These are phyloP conservation scores for Rhadina sibilatrix DNA, from an alignment of 2,113 vertebrate species.

Conservation along the genomic window DNA sequence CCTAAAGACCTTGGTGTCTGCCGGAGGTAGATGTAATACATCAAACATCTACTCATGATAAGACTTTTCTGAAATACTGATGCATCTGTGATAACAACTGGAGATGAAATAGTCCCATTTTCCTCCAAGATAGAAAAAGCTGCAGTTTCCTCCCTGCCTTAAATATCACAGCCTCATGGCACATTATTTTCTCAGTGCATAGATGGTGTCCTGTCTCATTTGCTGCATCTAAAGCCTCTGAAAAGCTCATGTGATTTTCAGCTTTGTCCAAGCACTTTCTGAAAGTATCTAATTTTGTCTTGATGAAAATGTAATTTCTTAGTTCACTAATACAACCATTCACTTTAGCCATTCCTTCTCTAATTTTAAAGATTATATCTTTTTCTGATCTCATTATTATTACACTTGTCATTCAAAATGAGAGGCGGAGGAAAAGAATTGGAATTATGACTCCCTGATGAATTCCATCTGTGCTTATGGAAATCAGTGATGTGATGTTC, in stretches of 20 bases:
- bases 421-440: conserved; percentile 42
- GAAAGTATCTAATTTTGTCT: conserved; percentile 51
- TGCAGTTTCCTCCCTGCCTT: neutral
- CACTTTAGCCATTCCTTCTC: conserved; percentile 43
- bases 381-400: conserved; percentile 60
- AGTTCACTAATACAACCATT: conserved; percentile 45
- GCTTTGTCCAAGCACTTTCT: conserved; percentile 55
- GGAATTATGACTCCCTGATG: conserved; percentile 46
- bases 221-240: conserved; percentile 34
- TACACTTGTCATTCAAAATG: conserved; percentile 61
- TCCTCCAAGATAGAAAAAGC: neutral
- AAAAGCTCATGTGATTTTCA: conserved; percentile 45
- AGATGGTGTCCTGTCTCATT: neutral
- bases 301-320: conserved; percentile 66
- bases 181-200: neutral
- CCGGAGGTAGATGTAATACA: neutral
- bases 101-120: neutral
- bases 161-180: neutral
- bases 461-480: conserved; percentile 46
- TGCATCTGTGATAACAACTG: neutral
- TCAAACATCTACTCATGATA: neutral
- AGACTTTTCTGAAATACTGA: neutral
- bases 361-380: conserved; percentile 62
- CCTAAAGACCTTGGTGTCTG: neutral
- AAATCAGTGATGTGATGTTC: conserved; percentile 36